phyloP scores from a whole-genome alignment of 2,113 vertebrate species.

The Pelobates fuscus region DNA sequence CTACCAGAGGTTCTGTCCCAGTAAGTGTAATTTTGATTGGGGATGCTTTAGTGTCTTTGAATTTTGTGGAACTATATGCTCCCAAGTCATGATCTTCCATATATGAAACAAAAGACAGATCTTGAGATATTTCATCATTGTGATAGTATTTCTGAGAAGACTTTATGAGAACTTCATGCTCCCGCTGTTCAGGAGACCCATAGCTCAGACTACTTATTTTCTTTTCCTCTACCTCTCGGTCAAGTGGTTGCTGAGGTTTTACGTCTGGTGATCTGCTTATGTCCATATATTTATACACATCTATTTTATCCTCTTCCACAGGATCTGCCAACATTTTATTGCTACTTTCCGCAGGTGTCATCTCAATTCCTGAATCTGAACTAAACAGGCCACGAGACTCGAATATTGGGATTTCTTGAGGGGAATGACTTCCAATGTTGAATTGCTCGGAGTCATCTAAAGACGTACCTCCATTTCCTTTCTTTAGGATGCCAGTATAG shows the following conservation, averaged over 20 bases:
- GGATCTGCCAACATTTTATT: conserved; percentile 77
- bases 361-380: conserved; percentile 85
- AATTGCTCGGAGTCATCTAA: conserved; percentile 66
- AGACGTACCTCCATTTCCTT: conserved; percentile 61
- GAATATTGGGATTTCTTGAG: conserved; percentile 71
- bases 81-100: conserved; percentile 75
- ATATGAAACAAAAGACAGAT: conserved; percentile 65
- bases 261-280: conserved; percentile 82
- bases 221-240: conserved; percentile 65
- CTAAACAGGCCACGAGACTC: conserved; percentile 78
- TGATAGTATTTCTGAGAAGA: conserved; percentile 23
- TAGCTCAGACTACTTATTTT: conserved; percentile 56
- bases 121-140: conserved; percentile 62
- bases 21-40: conserved; percentile 89
- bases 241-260: conserved; percentile 58
- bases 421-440: conserved; percentile 52
- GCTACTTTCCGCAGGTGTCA: conserved; percentile 78
- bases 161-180: background rate
- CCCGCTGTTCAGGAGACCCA: background rate
- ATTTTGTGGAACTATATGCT: conserved; percentile 44
- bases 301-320: conserved; percentile 78
- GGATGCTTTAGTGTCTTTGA: conserved; percentile 60
- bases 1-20: conserved; percentile 62
- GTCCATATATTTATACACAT: conserved; percentile 94
- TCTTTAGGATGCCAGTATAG: conserved; percentile 77